phyloP scores from a whole-genome alignment of 1,140 invertebrate genomes.

The Drosophila carrolli region DNA sequence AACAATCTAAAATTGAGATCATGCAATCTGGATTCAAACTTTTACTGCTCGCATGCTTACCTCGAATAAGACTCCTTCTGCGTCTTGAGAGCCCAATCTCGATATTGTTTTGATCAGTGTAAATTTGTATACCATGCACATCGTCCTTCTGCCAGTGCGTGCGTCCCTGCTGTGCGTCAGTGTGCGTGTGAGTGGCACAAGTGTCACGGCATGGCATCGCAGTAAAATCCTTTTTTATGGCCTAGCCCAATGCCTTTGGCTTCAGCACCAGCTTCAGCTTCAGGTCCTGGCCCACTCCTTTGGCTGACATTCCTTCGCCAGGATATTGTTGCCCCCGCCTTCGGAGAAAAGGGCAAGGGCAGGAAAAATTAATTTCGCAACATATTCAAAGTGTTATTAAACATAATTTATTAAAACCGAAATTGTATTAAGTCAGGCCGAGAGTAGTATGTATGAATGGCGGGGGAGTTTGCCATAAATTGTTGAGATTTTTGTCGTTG shows the following conservation, averaged over 20 bases:
- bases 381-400: constrained; percentile 84
- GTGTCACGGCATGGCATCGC: constrained; percentile 72
- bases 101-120: constrained; percentile 31
- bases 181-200: constrained; percentile 58
- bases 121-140: constrained; percentile 16
- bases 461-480: constrained; percentile 59
- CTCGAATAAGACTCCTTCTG: background rate
- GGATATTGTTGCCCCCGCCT: constrained; percentile 10
- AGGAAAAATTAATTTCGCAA: constrained; percentile 80
- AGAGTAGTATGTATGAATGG: background rate
- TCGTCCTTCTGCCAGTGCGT: constrained; percentile 13
- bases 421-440: constrained; percentile 74
- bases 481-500: constrained; percentile 67
- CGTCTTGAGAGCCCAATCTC: background rate
- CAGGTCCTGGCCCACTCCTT: constrained; percentile 8
- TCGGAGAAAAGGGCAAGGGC: constrained; percentile 42
- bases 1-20: constrained; percentile 27
- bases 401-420: constrained; percentile 84
- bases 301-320: constrained; percentile 13
- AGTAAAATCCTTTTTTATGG: constrained; percentile 82
- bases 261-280: constrained; percentile 24
- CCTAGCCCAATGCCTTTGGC: constrained; percentile 56
- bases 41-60: background rate
- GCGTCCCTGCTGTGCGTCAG: constrained; percentile 17
- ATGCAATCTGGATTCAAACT: background rate